Conservation (phyloP, 64 coral and sea anemone genomes). For the Trachythela sp. region DNA sequence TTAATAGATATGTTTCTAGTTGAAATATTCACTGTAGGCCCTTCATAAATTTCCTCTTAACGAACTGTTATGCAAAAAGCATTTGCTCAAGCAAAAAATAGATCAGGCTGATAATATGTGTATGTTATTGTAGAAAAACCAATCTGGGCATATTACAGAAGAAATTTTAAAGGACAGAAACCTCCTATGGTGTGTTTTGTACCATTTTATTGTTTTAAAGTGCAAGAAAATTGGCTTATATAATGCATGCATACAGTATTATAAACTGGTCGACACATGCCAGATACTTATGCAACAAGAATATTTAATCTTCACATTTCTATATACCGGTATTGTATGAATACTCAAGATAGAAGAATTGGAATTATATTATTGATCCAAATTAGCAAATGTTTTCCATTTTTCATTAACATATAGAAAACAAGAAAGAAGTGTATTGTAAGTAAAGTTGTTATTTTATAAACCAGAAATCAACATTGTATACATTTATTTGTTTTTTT, state of each 20-base stretch:
- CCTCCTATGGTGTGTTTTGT: slow-evolving; percentile 4
- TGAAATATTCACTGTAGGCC: too few species aligned
- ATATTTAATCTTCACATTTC: too few species aligned
- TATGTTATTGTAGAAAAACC: slow-evolving; percentile 8
- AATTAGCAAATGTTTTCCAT: background rate
- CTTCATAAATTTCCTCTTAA: too few species aligned
- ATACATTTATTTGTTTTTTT: background rate
- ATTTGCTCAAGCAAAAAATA: too few species aligned
- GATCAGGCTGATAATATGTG: too few species aligned
- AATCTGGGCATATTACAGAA: slow-evolving; percentile 21
- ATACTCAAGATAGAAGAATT: background rate
- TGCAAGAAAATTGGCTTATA: background rate
- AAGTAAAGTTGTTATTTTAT: background rate
- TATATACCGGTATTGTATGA: background rate
- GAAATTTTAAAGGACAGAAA: slow-evolving; percentile 25
- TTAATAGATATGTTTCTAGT: too few species aligned
- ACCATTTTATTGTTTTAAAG: background rate
- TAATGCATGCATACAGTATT: too few species aligned
- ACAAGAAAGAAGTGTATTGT: slow-evolving; percentile 27
- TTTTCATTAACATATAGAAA: background rate
- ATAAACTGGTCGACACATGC: too few species aligned
- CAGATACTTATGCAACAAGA: too few species aligned
- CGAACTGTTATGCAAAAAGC: too few species aligned
- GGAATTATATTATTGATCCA: too few species aligned
- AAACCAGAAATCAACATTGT: background rate